These are phyloP conservation scores for Sweltsa coloradensis DNA, from an alignment of 1,140 invertebrate genomes.

Conservation along the genomic window DNA sequence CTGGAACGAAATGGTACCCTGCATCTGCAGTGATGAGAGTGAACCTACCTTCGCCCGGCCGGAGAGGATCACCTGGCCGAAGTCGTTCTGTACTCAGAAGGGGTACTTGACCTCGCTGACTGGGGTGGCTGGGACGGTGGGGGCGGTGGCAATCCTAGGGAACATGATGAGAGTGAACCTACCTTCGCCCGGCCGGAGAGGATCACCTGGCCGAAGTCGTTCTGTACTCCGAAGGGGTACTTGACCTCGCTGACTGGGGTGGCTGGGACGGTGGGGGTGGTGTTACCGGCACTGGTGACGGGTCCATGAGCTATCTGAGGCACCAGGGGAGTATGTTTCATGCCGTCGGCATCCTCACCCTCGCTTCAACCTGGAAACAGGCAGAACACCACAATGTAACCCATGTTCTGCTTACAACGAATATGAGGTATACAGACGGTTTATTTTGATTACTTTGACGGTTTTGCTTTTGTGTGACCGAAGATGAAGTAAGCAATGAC, in stretches of 20 bases:
- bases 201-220: constrained; percentile 29
- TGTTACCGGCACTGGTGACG: neutral
- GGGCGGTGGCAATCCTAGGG: too few species aligned
- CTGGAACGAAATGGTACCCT: too few species aligned
- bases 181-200: constrained; percentile 16
- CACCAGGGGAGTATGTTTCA: constrained; percentile 5
- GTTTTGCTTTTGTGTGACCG: too few species aligned
- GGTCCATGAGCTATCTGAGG: neutral
- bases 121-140: constrained; percentile 2
- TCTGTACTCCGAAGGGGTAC: constrained; percentile 31
- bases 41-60: constrained; percentile 13
- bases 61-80: constrained; percentile 25
- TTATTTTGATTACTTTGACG: too few species aligned
- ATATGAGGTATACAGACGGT: too few species aligned
- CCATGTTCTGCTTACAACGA: too few species aligned
- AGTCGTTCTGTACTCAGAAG: constrained; percentile 31
- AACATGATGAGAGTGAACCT: neutral
- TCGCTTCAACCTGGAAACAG: constrained; percentile 8
- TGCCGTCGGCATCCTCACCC: constrained; percentile 8
- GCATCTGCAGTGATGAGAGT: too few species aligned
- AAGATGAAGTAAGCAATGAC: too few species aligned
- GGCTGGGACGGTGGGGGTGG: constrained; percentile 3
- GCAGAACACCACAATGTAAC: too few species aligned
- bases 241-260: constrained; percentile 20
- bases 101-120: constrained; percentile 26